Evolutionary conservation across 2,113 vertebrate genomes (phyloP).

Genomic region (Coptodon bakossiorum): DNA sequence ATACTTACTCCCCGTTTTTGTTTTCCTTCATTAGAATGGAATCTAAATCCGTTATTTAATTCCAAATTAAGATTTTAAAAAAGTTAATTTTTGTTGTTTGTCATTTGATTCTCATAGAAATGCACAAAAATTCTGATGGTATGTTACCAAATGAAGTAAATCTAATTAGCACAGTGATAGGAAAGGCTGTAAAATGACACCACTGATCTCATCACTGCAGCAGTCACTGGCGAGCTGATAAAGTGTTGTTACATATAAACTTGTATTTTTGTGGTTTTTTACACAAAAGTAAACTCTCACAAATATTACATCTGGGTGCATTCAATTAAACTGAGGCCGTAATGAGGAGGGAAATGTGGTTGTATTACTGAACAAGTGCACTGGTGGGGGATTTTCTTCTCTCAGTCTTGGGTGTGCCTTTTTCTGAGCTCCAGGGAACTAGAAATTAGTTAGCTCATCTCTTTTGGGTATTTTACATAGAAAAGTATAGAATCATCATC

Average conservation of each 20-base stretch:
- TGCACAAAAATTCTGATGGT: neutral
- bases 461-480: constrained; percentile 43
- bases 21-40: neutral
- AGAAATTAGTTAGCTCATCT: constrained; percentile 65
- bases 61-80: constrained; percentile 1
- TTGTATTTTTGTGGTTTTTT: neutral
- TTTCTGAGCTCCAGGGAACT: constrained; percentile 46
- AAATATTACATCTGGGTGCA: neutral
- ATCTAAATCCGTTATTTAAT: neutral
- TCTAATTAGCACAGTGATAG: constrained; percentile 29
- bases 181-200: constrained; percentile 50
- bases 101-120: neutral
- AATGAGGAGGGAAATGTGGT: constrained; percentile 5
- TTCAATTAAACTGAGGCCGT: neutral
- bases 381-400: constrained; percentile 29
- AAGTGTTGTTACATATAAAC: neutral
- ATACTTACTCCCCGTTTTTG: neutral
- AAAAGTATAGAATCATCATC: constrained; percentile 29
- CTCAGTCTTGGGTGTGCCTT: constrained; percentile 72
- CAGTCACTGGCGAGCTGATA: constrained; percentile 2
- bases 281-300: neutral
- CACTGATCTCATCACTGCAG: constrained; percentile 46
- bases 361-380: constrained; percentile 64
- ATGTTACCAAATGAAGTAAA: constrained; percentile 22
- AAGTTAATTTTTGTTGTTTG: neutral